phyloP scores from a whole-genome alignment of 2,113 vertebrate genomes.

The Mobula hypostoma region DNA sequence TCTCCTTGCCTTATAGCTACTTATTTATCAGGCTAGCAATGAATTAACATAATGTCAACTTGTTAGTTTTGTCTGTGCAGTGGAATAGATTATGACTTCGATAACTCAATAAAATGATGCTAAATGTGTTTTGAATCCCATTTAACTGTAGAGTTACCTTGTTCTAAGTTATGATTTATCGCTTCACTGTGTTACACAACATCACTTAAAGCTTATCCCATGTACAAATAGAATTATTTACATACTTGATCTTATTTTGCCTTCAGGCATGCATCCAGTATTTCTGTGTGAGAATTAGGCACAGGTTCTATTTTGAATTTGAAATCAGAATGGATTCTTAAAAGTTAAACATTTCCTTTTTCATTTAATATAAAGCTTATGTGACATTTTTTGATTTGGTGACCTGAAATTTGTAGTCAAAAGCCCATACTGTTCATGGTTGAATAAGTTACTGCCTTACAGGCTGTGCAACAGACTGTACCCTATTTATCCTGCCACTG shows the following conservation, averaged over 20 bases:
- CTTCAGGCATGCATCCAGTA: neutral
- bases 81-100: neutral
- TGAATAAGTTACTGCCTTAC: neutral
- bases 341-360: neutral
- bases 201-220: neutral
- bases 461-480: neutral
- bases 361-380: neutral
- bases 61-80: neutral
- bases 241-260: neutral
- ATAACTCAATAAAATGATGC: conserved; percentile 29
- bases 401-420: neutral
- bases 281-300: too few relatives aligned
- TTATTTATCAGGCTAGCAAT: neutral
- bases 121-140: neutral
- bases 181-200: neutral
- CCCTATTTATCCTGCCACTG: too few relatives aligned
- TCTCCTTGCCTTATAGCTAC: neutral
- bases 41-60: conserved; percentile 19
- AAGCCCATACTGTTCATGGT: too few relatives aligned
- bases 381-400: neutral
- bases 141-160: conserved; percentile 8
- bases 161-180: conserved; percentile 27
- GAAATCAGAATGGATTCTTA: neutral
- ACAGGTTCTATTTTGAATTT: neutral
- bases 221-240: neutral